These are phyloP conservation scores for Arothron firmamentum DNA, from an alignment of 2,113 vertebrate genomes.

Conservation along the genomic window DNA sequence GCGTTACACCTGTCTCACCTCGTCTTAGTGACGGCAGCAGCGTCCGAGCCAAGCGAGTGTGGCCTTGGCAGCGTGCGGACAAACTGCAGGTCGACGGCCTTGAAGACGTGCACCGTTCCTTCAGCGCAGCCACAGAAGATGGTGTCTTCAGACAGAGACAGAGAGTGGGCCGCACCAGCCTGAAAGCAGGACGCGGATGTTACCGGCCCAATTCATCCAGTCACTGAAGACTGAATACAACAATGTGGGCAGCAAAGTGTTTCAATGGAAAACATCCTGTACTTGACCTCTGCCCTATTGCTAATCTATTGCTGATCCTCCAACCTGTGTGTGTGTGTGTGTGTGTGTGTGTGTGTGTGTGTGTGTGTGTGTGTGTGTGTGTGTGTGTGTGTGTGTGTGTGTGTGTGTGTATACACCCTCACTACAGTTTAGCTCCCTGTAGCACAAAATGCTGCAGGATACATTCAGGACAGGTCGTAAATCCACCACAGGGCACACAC, in stretches of 20 bases:
- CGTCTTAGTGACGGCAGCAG: slow-evolving; percentile 79
- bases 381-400: too few species aligned
- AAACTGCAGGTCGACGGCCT: slow-evolving; percentile 84
- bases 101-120: slow-evolving; percentile 87
- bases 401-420: not conserved
- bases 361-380: too few species aligned
- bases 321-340: not conserved
- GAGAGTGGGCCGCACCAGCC: slow-evolving; percentile 69
- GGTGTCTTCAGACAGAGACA: slow-evolving; percentile 86
- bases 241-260: not conserved
- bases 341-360: too few species aligned
- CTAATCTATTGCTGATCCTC: slow-evolving; percentile 45
- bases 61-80: slow-evolving; percentile 87
- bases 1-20: slow-evolving; percentile 73
- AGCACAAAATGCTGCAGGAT: too few species aligned
- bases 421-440: too few species aligned
- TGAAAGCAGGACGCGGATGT: slow-evolving; percentile 14
- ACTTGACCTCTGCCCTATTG: slow-evolving; percentile 9
- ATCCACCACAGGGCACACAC: too few species aligned
- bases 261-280: slow-evolving; percentile 18
- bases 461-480: too few species aligned
- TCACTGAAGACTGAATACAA: not conserved
- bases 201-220: not conserved
- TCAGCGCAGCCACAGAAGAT: slow-evolving; percentile 94
- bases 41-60: slow-evolving; percentile 82